A percentile compares a stretch with the other conserved stretches of the same genome.
phyloP scores from a whole-genome alignment of 2,888 invertebrate species.

The Nomada ruficornis region DNA sequence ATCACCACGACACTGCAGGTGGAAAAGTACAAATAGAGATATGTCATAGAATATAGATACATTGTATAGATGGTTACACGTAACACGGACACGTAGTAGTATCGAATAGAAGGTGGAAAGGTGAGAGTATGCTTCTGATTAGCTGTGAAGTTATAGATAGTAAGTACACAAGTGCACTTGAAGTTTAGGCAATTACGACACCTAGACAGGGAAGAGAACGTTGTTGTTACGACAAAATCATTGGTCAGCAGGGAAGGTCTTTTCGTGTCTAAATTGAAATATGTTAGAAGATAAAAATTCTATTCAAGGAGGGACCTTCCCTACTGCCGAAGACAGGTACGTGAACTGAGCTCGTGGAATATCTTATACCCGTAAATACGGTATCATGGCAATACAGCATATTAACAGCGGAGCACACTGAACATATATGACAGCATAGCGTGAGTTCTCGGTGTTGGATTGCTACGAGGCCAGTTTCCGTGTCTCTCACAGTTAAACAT shows the following conservation, averaged over 20 bases:
- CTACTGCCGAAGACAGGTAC: conserved; percentile 3
- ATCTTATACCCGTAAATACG: conserved; percentile 30
- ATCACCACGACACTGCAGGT: conserved; percentile 80
- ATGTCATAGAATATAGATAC: conserved; percentile 50
- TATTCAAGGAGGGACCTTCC: conserved; percentile 4
- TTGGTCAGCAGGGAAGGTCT: conserved; percentile 8
- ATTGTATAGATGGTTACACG: conserved; percentile 26
- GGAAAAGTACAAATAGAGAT: conserved; percentile 68
- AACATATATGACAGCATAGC: conserved; percentile 67
- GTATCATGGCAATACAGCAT: conserved; percentile 46
- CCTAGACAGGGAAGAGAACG: conserved; percentile 11
- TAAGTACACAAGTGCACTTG: background rate
- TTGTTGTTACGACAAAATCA: conserved; percentile 5
- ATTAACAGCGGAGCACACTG: conserved; percentile 68
- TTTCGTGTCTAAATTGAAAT: background rate
- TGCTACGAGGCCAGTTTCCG: conserved; percentile 62
- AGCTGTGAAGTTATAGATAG: conserved; percentile 1
- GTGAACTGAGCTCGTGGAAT: conserved; percentile 32
- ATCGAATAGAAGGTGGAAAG: conserved; percentile 1
- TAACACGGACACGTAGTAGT: conserved; percentile 33
- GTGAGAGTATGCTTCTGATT: conserved; percentile 1
- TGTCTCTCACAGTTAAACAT: conserved; percentile 37
- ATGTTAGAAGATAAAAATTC: background rate
- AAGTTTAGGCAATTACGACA: conserved; percentile 1
- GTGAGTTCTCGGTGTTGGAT: conserved; percentile 60